Evolutionary conservation across 2,113 vertebrate species (phyloP), one percentile per base, ranked within the genome.

Genomic region (Thryonomys swinderianus): DNA sequence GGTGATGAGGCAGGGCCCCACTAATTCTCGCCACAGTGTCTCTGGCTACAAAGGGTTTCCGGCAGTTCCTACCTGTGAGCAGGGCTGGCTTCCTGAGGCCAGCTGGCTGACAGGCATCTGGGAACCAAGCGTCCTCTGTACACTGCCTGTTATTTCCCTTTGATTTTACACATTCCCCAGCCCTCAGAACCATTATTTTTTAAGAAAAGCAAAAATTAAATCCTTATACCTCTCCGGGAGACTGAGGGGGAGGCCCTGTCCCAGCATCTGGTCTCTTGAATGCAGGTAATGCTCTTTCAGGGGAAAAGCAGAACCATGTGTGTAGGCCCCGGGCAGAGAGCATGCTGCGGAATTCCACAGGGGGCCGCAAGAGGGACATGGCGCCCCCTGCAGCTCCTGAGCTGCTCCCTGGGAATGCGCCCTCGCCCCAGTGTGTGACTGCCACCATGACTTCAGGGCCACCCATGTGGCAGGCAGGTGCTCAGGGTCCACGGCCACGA

Each of bases 401-500:
- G 27, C 6, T 7, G 7, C 42, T 51, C 18, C 0, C 42, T 34
- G 12, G n/a, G 74, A 79, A 12, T 3, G 2, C 1, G 40, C 34
- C 0, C 25, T 34, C 21, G 73, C 32, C 2, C 79, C 55, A 30
- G 6, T 11, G 48, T 17, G 20, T 18, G 67, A 32, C 66, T 3
- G 25, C 32, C 37, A 8, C 34, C 0, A 0, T 14, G 48, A 53
- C 40, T 30, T 1, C 12, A 48, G 51, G 45, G 18, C 27, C 37
- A 7, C 23, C 2, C 1, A 18, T 73, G 18, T 61, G 45, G 40
- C 34, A 64, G 51, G 1, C 12, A 30, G 48, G 20, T 0, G 57
- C 20, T 1, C 4, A 0, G 20, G 0, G 3, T 18, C 48, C n/a
- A 34, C 0, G 0, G 2, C 10, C 4, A 30, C 25, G 0, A 6